Base-by-base conservation (phyloP, 2,113 vertebrate species). In the Hyperopisus bebe region DNA sequence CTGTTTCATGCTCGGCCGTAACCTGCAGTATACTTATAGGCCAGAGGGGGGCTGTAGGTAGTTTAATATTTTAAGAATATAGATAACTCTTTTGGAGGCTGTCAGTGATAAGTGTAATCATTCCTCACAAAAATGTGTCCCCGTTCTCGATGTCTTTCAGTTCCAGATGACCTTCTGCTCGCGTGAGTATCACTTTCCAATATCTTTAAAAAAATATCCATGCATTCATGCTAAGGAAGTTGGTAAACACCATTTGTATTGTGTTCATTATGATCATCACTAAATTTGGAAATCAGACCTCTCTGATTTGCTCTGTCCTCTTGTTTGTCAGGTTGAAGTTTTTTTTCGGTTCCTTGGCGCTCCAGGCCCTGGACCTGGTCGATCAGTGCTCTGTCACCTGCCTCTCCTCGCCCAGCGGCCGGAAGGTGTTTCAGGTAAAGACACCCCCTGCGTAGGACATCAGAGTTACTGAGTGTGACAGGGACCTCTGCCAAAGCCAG, bases 331-430 rank as follows among this genome's bases (percentile, higher is more conserved):
- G 98, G 90, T 90, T 99, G 92, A 97, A 96, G 92, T 99, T 98
- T 92, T 87, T 99, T 90, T 99, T 99, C 66, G 98, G 98, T 0
- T 91, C 97, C 0, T 96, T 94, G 86, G 97, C 97, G 0, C 89
- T 99, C 58, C 97, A 97, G 87, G 98, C 98, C 10, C 92, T 99
- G 94, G 97, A 99, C 93, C 89, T 99, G 83, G 97, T 98, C 11
- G 98, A 99, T 91, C 97, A 94, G 15, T 96, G 90, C 2, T 96
- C 96, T 0, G 94, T 99, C 91, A 98, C 96, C 27, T 94, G 94
- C 77, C 42, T 99, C 47, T 94, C 91, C 0, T 97, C 98, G 0
- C 97, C 98, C 48, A 98, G 98, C 1, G 97, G 98, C 89, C 96
- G 97, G 90, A 93, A 66, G 1, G 94, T 94, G 0, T 99, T 97